Conservation (phyloP, 2,113 vertebrate species). For the Panthera leo region DNA sequence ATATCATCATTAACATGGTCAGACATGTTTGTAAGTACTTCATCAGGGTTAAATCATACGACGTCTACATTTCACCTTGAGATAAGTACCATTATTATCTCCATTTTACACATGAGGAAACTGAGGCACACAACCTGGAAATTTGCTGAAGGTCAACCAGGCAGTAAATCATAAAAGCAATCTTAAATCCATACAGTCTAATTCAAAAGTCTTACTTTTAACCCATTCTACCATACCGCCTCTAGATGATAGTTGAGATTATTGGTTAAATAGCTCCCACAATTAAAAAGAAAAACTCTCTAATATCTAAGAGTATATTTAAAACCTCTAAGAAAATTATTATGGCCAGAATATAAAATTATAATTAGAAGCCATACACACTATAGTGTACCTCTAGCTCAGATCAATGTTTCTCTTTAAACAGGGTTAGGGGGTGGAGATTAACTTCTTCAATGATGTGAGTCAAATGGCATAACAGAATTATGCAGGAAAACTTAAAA, state of each 20-base stretch:
- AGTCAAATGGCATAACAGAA: not conserved
- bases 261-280: not conserved
- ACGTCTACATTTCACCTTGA: not conserved
- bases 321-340: not conserved
- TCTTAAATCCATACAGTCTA: not conserved
- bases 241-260: not conserved
- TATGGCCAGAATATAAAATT: not conserved
- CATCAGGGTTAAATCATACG: not conserved
- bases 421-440: not conserved
- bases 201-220: not conserved
- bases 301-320: not conserved
- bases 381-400: not conserved
- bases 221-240: not conserved
- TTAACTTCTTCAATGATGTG: not conserved
- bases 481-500: not conserved
- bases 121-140: not conserved
- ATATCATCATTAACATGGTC: not conserved
- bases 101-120: not conserved
- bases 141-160: not conserved
- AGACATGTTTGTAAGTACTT: not conserved
- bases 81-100: not conserved
- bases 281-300: not conserved
- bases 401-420: not conserved
- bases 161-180: not conserved
- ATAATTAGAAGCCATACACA: not conserved